These are phyloP conservation scores for Ictidomys tridecemlineatus DNA, from an alignment of 2,113 vertebrate species.

Conservation along the genomic window DNA sequence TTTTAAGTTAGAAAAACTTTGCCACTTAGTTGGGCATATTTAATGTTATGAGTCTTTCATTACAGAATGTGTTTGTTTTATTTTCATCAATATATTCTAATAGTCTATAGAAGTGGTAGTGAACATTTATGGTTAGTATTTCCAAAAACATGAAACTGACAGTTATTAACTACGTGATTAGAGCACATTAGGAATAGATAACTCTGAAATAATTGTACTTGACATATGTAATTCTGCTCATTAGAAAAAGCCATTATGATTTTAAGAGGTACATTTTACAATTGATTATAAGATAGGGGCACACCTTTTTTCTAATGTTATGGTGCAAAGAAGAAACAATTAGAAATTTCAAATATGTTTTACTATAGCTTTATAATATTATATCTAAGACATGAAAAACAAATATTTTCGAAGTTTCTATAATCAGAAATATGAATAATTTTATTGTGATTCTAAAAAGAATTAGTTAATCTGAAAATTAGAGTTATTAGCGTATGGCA, in stretches of 20 bases:
- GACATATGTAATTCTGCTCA: constrained; percentile 26
- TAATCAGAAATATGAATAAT: background rate
- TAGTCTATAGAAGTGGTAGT: constrained; percentile 46
- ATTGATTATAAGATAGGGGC: background rate
- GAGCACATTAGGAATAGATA: constrained; percentile 55
- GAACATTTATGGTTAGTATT: constrained; percentile 67
- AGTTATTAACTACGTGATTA: constrained; percentile 65
- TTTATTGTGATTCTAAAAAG: constrained; percentile 32
- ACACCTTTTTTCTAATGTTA: background rate
- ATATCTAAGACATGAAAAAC: background rate
- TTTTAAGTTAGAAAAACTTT: background rate
- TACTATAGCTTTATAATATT: background rate
- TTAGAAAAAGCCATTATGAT: constrained; percentile 47
- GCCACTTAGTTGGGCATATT: background rate
- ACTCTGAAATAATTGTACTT: constrained; percentile 2
- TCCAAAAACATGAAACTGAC: constrained; percentile 61
- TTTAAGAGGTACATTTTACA: constrained; percentile 68
- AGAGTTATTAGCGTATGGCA: background rate
- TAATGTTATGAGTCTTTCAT: constrained; percentile 45
- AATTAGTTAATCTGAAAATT: background rate
- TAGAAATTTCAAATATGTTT: background rate
- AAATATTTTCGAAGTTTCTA: background rate
- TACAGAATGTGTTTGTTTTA: constrained; percentile 34
- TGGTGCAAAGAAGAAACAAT: background rate
- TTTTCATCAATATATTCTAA: constrained; percentile 71